A percentile compares a stretch with the other conserved stretches of the same genome.
These are phyloP conservation scores for Perodicticus potto DNA, from an alignment of 2,797 vertebrate species.

Conservation along the genomic window DNA sequence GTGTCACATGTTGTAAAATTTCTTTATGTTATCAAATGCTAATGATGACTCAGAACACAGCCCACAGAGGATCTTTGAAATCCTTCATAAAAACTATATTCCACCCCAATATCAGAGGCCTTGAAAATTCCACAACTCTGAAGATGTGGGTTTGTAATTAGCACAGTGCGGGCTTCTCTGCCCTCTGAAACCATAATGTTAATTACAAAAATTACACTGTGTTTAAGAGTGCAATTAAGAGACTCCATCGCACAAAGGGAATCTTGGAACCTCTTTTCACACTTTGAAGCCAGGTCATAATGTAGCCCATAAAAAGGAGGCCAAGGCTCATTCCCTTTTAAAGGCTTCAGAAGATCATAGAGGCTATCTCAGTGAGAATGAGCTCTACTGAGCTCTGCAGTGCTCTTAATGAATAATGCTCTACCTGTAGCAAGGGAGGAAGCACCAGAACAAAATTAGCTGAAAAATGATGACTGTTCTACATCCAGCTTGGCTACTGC, in stretches of 20 bases:
- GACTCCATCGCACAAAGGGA: conserved; percentile 89
- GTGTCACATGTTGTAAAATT: conserved; percentile 91
- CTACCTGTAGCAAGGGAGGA: conserved; percentile 81
- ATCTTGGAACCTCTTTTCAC: conserved; percentile 89
- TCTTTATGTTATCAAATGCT: conserved; percentile 90
- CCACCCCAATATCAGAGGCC: conserved; percentile 85
- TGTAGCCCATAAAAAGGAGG: conserved; percentile 88
- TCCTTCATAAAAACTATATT: conserved; percentile 89
- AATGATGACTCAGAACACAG: conserved; percentile 89
- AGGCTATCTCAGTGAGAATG: conserved; percentile 83
- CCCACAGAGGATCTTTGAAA: conserved; percentile 89
- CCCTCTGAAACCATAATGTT: conserved; percentile 92
- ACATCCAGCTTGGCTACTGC: conserved; percentile 58
- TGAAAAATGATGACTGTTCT: conserved; percentile 77
- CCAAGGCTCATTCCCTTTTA: conserved; percentile 85
- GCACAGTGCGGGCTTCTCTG: conserved; percentile 90
- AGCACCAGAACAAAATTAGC: conserved; percentile 73
- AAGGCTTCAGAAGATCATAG: conserved; percentile 87
- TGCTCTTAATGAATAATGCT: conserved; percentile 84
- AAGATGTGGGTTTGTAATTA: conserved; percentile 89
- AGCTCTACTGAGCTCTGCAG: conserved; percentile 83
- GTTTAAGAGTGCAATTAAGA: conserved; percentile 92
- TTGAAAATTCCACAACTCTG: conserved; percentile 86
- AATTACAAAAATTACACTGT: conserved; percentile 93
- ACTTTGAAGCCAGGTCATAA: conserved; percentile 91